Conservation (phyloP, 2,797 vertebrate species). For the Nyctalus aviator region DNA sequence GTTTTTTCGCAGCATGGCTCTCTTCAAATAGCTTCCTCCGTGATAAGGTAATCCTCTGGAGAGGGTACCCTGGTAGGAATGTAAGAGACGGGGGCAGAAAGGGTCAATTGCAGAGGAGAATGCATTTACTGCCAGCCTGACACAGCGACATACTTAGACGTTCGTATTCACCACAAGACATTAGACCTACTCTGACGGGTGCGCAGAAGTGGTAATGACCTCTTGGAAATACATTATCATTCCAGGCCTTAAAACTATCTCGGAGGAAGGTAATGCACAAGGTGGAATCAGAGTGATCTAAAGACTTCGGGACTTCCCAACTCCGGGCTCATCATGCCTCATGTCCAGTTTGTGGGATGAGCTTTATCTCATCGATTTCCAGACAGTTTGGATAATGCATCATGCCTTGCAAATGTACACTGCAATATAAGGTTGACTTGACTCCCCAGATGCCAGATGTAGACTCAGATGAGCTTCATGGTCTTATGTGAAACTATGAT, state of each 20-base stretch:
- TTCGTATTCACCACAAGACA: constrained; percentile 31
- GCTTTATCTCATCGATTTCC: not conserved
- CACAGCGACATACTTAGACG: constrained; percentile 18
- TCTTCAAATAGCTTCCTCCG: constrained; percentile 32
- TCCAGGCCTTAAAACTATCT: constrained; percentile 64
- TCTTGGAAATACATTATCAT: constrained; percentile 70
- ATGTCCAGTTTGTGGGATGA: not conserved
- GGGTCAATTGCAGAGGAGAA: constrained; percentile 39
- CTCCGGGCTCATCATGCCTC: not conserved
- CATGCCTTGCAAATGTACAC: not conserved
- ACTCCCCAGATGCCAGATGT: not conserved
- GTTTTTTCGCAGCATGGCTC: not conserved
- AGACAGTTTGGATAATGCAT: not conserved
- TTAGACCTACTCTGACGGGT: constrained; percentile 55
- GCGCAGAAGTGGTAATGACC: constrained; percentile 51
- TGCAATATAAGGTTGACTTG: not conserved
- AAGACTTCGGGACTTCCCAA: constrained; percentile 30
- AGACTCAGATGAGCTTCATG: not conserved
- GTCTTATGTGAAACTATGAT: not conserved
- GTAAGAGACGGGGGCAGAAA: constrained; percentile 13
- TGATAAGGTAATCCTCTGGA: constrained; percentile 36
- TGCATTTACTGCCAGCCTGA: constrained; percentile 24
- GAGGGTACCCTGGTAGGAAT: not conserved
- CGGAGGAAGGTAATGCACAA: constrained; percentile 67
- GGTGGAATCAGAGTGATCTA: constrained; percentile 59